phyloP scores from a whole-genome alignment of 2,797 vertebrate species.

The Heteromormyrus szaboi region DNA sequence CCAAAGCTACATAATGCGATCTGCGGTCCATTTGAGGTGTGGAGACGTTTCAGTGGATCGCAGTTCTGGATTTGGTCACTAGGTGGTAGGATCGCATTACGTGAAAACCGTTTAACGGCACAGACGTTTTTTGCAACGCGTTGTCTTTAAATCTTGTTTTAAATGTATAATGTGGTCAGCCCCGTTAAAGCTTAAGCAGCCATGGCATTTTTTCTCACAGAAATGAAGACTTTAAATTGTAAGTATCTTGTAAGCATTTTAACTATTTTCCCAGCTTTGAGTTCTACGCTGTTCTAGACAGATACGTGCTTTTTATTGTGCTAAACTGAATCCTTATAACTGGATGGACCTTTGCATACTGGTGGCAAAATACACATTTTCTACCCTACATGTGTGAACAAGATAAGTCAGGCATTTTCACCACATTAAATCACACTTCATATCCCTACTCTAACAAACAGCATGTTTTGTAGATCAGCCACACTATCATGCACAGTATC shows the following conservation, averaged over 20 bases:
- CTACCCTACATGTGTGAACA: background rate
- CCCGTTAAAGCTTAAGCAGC: background rate
- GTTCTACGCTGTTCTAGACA: background rate
- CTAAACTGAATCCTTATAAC: background rate
- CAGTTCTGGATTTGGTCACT: background rate
- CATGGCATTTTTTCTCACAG: background rate
- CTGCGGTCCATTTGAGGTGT: background rate
- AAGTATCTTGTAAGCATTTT: background rate
- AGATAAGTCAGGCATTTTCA: background rate
- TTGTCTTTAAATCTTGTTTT: background rate
- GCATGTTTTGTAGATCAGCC: background rate
- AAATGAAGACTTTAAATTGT: background rate
- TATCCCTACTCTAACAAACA: background rate
- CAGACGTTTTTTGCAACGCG: background rate
- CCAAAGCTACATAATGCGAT: background rate
- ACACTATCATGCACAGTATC: background rate
- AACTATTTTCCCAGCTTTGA: background rate
- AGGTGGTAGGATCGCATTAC: background rate
- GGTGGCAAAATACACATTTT: background rate
- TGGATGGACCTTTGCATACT: background rate
- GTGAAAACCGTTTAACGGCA: background rate
- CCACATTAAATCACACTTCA: background rate
- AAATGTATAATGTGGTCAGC: background rate
- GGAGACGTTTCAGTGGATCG: background rate
- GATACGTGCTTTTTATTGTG: background rate